Base-by-base conservation (phyloP, 2,797 vertebrate species). In the Dryobates pubescens region DNA sequence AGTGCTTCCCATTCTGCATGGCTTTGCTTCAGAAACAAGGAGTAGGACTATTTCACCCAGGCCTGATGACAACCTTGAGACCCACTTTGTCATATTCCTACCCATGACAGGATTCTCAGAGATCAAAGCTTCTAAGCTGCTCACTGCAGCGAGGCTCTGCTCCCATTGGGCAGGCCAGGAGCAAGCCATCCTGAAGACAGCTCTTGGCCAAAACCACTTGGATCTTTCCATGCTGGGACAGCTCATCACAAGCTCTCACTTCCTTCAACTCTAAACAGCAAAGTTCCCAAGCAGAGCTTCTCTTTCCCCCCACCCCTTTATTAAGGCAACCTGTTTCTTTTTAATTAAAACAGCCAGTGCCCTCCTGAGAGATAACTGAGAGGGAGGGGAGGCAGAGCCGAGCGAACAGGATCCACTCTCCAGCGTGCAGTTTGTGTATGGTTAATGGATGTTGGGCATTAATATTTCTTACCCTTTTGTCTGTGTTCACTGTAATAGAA, bases 401-500 rank as follows among this genome's bases (percentile, higher is more conserved):
- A 85, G 83, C 34, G 90, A 94, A 86, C 71, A 88, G 95, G 89
- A 97, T 96, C 93, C 82, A 96, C 90, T 38, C 23, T 88, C 86
- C 26, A 16, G 68, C 91, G 94, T 47, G 88, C 90, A 84, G 83
- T 93, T 91, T 96, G 90, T 95, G 91, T 94, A 92, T 43, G 89
- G 95, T 96, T 97, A 78, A 82, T 95, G 97, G 95, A 95, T 91
- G 90, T 73, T 75, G 79, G 94, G 97, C 95, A 93, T 97, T 97
- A 96, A 96, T 88, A 89, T 94, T 97, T 97, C 96, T 98, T 84
- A 96, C 97, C 97, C 98, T 98, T 98, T 98, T 98, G 98, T 98
- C 98, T 98, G 97, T 94, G 96, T 97, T 98, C 98, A 97, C 97
- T 98, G 98, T 98, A 98, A 99, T 98, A 97, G 98, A 98, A 98